Conservation (phyloP, 2,888 invertebrate genomes). For the Pachydiplax longipennis region DNA sequence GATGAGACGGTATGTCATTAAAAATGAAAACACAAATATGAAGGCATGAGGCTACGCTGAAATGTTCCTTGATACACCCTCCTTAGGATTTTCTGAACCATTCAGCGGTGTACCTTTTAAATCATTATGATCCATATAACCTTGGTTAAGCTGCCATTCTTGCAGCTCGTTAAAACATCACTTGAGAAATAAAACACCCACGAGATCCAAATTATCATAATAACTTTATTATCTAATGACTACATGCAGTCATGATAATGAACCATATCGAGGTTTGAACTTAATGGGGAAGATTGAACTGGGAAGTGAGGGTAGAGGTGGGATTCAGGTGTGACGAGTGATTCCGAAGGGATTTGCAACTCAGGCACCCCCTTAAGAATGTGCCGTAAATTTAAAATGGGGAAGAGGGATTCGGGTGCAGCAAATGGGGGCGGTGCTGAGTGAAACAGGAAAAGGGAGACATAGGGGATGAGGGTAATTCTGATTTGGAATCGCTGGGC, state of each 20-base stretch:
- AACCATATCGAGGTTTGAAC: constrained; percentile 42
- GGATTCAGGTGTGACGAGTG: not conserved
- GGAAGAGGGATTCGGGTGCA: not conserved
- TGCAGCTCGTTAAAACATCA: too few relatives aligned
- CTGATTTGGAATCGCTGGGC: not conserved
- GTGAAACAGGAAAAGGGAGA: not conserved
- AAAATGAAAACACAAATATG: too few relatives aligned
- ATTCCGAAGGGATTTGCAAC: not conserved
- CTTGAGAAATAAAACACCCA: not conserved
- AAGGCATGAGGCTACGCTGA: too few relatives aligned
- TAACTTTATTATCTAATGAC: constrained; percentile 45
- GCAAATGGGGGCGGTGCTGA: not conserved
- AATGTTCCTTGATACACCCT: too few relatives aligned
- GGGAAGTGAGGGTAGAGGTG: not conserved
- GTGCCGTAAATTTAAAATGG: not conserved
- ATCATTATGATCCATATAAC: too few relatives aligned
- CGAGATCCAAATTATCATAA: constrained; percentile 12
- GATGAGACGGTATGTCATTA: too few relatives aligned
- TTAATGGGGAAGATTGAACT: constrained; percentile 24
- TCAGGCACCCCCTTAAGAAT: not conserved
- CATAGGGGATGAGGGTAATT: not conserved
- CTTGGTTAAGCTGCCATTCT: too few relatives aligned
- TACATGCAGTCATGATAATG: constrained; percentile 45
- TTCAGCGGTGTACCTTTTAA: too few relatives aligned
- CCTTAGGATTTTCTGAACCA: too few relatives aligned